Base-by-base conservation (phyloP, 2,113 vertebrate species). In the Propithecus coquereli region DNA sequence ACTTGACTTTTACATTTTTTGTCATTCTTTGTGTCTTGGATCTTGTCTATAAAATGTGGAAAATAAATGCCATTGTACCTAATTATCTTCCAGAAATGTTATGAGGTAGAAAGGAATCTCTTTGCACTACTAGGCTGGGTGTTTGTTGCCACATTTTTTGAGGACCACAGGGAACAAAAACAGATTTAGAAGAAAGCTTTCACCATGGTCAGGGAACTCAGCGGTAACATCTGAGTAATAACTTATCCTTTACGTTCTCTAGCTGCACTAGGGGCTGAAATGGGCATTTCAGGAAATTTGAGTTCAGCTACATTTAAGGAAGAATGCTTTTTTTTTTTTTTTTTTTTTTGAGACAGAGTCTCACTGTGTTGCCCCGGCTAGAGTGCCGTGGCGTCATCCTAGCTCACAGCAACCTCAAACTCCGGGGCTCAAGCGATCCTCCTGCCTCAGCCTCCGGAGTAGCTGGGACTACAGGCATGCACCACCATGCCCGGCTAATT, bases 1-100 rank as follows among this genome's bases (percentile, higher is more conserved):
- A 61, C 5, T 22, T 94, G 61, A 70, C 23, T 96, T 96, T 90
- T n/a, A 34, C 77, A 30, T 74, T 73, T 83, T 94, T 89, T 17
- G 43, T 94, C 43, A 74, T 81, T 86, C 23, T 91, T 91, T 95
- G 27, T 91, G 13, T 74, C n/a, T 71, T 94, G 43, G 65, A 79
- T 65, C 70, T 90, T 66, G 37, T 95, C n/a, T 66, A 11, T 85
- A 90, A 91, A 94, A 68, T 66, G 5, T 25, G 25, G 76, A 73
- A 34, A 95, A 84, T 61, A 95, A 95, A 77, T 93, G 18, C n/a
- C 54, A 65, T 34, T 76, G 6, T 0, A 68, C 45, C 45, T 76
- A 17, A 66, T 94, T 65, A 45, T 76, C 37, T 32, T 74, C 63
- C 47, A 74, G 70, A 77, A 68, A 37, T 96, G 23, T 47, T 86